These are phyloP conservation scores for Melanotaenia boesemani DNA, from an alignment of 2,797 vertebrate genomes.

Conservation along the genomic window DNA sequence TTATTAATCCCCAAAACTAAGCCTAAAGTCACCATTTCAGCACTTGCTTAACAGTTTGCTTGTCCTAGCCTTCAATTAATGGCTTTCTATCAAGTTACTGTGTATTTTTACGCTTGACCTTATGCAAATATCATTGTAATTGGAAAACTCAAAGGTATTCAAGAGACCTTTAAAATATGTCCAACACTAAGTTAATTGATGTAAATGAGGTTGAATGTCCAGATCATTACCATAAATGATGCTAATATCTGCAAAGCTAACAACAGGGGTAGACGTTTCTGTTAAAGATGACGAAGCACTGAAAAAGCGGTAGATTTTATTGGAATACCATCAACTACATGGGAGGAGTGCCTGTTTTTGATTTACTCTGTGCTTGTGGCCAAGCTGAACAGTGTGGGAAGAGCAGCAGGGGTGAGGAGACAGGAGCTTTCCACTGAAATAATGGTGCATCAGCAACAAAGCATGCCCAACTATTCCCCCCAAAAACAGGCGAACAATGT, in stretches of 20 bases:
- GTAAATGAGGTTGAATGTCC: conserved; percentile 36
- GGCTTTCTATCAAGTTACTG: conserved; percentile 61
- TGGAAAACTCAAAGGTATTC: conserved; percentile 53
- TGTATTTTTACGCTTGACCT: conserved; percentile 62
- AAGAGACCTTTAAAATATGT: conserved; percentile 58
- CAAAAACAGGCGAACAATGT: not conserved
- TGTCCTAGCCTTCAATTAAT: conserved; percentile 70
- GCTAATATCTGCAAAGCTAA: conserved; percentile 57
- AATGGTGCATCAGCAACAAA: conserved; percentile 17
- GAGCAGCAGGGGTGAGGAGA: conserved; percentile 23
- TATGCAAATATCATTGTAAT: conserved; percentile 53
- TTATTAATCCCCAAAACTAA: conserved; percentile 85
- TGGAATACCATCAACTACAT: conserved; percentile 65
- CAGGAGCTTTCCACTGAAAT: not conserved
- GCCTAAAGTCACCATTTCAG: conserved; percentile 79
- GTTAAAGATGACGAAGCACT: conserved; percentile 19
- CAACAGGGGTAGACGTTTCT: conserved; percentile 20
- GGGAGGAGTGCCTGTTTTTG: conserved; percentile 33
- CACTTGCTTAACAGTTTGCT: conserved; percentile 78
- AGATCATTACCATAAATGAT: conserved; percentile 55
- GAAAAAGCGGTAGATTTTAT: conserved; percentile 35
- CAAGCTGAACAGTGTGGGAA: conserved; percentile 31
- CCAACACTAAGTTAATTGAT: conserved; percentile 53
- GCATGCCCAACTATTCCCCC: not conserved
- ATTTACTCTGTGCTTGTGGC: conserved; percentile 71